Evolutionary conservation across 2,113 vertebrate genomes (phyloP).

Genomic region (Menura novaehollandiae): DNA sequence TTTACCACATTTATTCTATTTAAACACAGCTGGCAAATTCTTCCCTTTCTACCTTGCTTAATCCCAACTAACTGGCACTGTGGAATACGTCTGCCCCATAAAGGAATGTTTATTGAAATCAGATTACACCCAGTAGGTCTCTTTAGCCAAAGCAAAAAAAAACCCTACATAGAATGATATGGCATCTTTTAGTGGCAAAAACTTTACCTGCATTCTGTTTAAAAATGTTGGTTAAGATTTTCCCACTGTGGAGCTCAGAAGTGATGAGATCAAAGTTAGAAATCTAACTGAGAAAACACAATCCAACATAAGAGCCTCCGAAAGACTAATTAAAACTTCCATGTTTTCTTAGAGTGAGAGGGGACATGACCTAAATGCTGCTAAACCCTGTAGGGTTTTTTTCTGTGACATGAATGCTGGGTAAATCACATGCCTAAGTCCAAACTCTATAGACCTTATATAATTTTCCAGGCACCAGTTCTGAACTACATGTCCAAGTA

Average conservation of each 20-base stretch:
- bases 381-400: neutral
- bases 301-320: neutral
- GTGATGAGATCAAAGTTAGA: neutral
- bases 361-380: neutral
- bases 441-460: neutral
- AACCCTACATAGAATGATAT: neutral
- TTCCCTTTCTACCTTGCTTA: neutral
- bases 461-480: constrained; percentile 6
- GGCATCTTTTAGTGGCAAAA: neutral
- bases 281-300: neutral
- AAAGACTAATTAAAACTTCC: neutral
- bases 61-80: neutral
- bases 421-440: neutral
- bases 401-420: neutral
- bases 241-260: neutral
- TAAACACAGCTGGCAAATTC: neutral
- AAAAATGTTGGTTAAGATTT: neutral
- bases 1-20: no score
- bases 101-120: neutral
- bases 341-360: neutral
- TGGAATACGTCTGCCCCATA: neutral
- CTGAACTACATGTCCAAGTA: neutral
- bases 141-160: neutral
- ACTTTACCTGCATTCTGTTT: neutral
- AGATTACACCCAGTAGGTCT: neutral